These are phyloP conservation scores for Callimorpha dominula DNA, from an alignment of 2,888 invertebrate species.

Conservation along the genomic window DNA sequence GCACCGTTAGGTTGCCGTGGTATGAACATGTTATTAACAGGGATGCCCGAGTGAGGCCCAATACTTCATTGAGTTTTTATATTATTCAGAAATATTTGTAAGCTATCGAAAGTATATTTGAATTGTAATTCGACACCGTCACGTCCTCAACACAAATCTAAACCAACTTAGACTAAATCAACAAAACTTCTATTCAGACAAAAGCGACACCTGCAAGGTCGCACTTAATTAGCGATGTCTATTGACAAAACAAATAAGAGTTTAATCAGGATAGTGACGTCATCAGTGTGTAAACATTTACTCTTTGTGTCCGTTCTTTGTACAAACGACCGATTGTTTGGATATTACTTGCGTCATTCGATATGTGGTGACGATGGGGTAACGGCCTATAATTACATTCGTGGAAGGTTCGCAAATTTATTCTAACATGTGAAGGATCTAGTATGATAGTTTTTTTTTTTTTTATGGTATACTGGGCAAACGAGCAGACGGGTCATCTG, in stretches of 20 bases:
- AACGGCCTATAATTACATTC: constrained; percentile 4
- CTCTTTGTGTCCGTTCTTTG: constrained; percentile 28
- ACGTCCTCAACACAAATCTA: background rate
- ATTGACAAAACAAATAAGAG: constrained; percentile 31
- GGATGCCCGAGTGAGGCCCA: too few species aligned
- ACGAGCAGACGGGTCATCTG: too few species aligned
- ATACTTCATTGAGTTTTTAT: too few species aligned
- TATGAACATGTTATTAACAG: too few species aligned
- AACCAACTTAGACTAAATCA: background rate
- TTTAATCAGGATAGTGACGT: constrained; percentile 34
- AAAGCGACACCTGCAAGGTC: constrained; percentile 24
- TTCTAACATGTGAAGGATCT: background rate
- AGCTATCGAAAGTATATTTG: background rate
- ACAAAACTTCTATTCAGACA: background rate
- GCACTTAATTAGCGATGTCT: constrained; percentile 33
- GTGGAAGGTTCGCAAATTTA: background rate
- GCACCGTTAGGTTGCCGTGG: too few species aligned
- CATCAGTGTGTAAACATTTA: constrained; percentile 38
- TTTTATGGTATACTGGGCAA: too few species aligned
- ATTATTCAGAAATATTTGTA: background rate
- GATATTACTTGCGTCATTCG: constrained; percentile 17
- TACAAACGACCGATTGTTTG: constrained; percentile 29
- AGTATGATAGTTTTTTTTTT: too few species aligned
- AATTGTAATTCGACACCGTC: background rate
- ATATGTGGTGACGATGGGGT: constrained; percentile 4